Conservation (phyloP, 2,113 vertebrate species). For the Emydocephalus ijimae region DNA sequence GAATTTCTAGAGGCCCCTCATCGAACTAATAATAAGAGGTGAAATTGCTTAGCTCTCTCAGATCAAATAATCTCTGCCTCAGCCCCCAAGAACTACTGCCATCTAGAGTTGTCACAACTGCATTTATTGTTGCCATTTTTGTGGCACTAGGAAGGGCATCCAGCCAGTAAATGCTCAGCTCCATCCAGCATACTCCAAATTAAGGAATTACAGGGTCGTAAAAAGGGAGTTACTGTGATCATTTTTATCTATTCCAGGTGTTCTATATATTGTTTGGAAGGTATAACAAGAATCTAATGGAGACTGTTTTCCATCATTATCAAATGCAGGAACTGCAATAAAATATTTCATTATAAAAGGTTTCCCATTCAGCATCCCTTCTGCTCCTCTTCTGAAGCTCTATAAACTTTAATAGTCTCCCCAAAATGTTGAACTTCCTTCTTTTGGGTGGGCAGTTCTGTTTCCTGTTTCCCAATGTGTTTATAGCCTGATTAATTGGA, state of each 20-base stretch:
- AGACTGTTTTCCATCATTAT: not conserved
- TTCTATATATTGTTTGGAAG: not conserved
- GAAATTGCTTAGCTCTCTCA: not conserved
- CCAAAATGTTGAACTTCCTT: not conserved
- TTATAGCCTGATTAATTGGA: not conserved
- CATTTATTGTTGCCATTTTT: not conserved
- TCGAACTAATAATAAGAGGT: not conserved
- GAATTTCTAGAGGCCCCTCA: not conserved
- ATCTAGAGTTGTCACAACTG: not conserved
- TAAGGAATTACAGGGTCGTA: not conserved
- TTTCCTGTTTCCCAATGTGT: not conserved
- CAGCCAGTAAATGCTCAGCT: not conserved
- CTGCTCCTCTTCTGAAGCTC: not conserved
- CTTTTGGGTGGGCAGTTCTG: not conserved
- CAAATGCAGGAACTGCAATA: not conserved
- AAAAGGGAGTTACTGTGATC: not conserved
- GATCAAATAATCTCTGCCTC: not conserved
- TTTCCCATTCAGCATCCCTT: not conserved
- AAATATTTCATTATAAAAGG: not conserved
- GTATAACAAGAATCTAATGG: not conserved
- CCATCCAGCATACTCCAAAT: not conserved
- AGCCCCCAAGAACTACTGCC: not conserved
- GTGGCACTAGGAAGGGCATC: not conserved
- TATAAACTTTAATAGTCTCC: not conserved
- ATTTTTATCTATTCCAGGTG: not conserved